Conservation (phyloP, 92 coral and sea anemone species). For the Nematostella vectensis region DNA sequence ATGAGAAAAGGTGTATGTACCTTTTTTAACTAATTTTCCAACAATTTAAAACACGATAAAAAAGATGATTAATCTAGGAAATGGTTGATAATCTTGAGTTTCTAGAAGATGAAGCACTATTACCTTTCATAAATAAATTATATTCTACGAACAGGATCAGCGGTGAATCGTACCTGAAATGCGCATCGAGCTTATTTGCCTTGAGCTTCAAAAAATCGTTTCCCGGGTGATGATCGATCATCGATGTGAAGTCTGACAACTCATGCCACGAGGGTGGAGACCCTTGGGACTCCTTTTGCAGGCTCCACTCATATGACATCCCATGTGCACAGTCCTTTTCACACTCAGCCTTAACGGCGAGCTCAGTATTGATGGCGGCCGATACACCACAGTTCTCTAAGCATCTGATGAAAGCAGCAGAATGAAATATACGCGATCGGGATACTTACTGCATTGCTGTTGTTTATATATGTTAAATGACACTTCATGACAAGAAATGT, state of each 20-base stretch:
- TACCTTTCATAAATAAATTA: no score
- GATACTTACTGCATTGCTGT: not conserved
- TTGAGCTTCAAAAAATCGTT: not conserved
- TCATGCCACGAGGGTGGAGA: not conserved
- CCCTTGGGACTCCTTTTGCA: not conserved
- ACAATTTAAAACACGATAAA: no score
- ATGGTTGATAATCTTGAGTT: no score
- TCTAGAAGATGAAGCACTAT: no score
- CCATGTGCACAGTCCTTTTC: not conserved
- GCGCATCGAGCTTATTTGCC: not conserved
- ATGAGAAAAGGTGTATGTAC: no score
- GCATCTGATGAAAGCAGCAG: not conserved
- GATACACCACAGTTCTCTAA: not conserved
- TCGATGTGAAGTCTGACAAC: not conserved
- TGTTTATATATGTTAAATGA: not conserved
- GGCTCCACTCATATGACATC: not conserved
- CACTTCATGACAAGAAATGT: not conserved
- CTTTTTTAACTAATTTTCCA: no score
- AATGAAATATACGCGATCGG: no score
- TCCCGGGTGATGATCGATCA: not conserved
- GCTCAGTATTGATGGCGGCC: not conserved
- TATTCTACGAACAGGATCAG: no score
- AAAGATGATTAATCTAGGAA: no score
- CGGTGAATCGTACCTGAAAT: not conserved
- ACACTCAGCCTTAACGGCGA: not conserved